Percentiles rank a stretch among this genome's conserved stretches.
phyloP scores from a whole-genome alignment of 1,140 invertebrate species.

The Armadillidium nasatum region DNA sequence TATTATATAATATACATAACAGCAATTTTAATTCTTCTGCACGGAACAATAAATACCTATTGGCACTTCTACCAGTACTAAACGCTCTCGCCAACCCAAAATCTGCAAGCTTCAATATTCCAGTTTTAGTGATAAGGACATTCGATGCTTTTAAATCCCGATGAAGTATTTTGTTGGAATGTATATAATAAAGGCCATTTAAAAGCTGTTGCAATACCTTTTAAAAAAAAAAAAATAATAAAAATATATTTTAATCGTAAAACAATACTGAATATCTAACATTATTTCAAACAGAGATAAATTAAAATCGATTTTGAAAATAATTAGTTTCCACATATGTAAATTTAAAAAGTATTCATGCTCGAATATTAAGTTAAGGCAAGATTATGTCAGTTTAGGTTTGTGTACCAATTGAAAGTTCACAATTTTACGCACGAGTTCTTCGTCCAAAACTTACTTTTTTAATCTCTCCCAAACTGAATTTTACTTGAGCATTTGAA shows the following conservation, averaged over 20 bases:
- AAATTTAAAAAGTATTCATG: too few species aligned
- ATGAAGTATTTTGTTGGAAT: constrained; percentile 71
- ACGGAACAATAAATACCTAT: constrained; percentile 34
- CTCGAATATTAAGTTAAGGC: too few species aligned
- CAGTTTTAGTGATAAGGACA: constrained; percentile 94
- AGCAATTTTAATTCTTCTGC: too few species aligned
- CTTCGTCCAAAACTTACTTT: constrained; percentile 65
- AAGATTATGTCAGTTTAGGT: too few species aligned
- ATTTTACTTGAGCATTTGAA: constrained; percentile 94
- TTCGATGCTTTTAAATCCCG: constrained; percentile 92
- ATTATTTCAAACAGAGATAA: too few species aligned
- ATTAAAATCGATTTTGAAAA: too few species aligned
- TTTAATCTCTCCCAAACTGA: constrained; percentile 94
- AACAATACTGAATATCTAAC: too few species aligned
- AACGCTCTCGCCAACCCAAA: constrained; percentile 89
- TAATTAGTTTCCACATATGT: too few species aligned
- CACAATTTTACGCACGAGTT: too few species aligned
- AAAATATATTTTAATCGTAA: too few species aligned
- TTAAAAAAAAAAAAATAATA: not conserved
- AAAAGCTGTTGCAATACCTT: constrained; percentile 94
- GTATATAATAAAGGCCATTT: constrained; percentile 95
- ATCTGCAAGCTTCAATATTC: constrained; percentile 86
- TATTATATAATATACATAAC: too few species aligned
- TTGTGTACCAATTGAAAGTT: too few species aligned
- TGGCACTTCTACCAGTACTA: constrained; percentile 78